Evolutionary conservation across 2,113 vertebrate genomes (phyloP), one percentile per base, ranked within the genome.

Genomic region (Takifugu flavidus): DNA sequence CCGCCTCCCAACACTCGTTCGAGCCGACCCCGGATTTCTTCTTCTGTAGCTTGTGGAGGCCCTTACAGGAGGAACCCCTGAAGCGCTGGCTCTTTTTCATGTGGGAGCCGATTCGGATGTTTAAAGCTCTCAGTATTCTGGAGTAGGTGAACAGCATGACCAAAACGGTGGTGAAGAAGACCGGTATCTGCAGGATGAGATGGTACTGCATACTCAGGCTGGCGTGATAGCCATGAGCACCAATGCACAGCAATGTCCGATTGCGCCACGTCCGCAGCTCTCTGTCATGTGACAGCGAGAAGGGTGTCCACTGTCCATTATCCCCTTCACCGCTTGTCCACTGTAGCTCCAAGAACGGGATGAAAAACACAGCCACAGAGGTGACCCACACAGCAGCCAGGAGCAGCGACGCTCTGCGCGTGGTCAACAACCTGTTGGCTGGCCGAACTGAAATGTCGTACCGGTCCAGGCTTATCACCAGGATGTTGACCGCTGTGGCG

Each of bases 141-240:
- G 82, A 90, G 70, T 92, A 93, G 59, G 93, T 93, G 58, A 91
- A 91, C 20, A 93, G 67, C 90, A 92, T 91, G 56, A 89, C 92
- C 1, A 73, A 87, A 45, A 91, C 85, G 0, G 92, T 92, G 61
- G 87, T 85, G 51, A 91, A 85, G 80, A 93, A 92, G 60, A 91
- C 86, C 46, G 93, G 93, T 13, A 94, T 90, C 86, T 94, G 93
- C 44, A 94, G 84, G 20, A 92, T 66, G 0, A 93, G 84, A 54
- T 92, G 89, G 68, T 88, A 90, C 67, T 88, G 86, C 83, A 85
- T 87, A 4, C 76, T 79, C n/a, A 83, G 53, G 15, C 79, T 78
- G 0, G 79, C 87, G 66, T 86, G 86, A 63, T 87, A 86, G 64
- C 75, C 75, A 75, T 72, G 70, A 51, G 64, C 89, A 4, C 90